Percentiles rank a stretch among this genome's conserved stretches.
phyloP scores from a whole-genome alignment of 2,888 invertebrate genomes.

The Monochamus alternatus region DNA sequence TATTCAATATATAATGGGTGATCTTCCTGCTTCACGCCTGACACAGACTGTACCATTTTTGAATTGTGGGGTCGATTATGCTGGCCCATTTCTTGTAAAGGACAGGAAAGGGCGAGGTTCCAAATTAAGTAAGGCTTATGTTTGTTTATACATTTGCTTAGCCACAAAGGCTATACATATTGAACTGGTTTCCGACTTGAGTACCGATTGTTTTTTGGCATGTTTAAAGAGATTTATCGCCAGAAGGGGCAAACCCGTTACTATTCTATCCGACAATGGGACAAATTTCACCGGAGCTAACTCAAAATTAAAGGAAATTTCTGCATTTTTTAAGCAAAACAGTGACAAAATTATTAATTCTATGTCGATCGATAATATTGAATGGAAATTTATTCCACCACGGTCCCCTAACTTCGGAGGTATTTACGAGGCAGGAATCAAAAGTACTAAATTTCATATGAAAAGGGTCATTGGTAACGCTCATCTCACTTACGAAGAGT shows the following conservation, averaged over 20 bases:
- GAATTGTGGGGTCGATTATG: conserved; percentile 47
- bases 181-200: conserved; percentile 59
- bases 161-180: conserved; percentile 60
- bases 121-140: conserved; percentile 51
- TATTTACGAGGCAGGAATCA: conserved; percentile 52
- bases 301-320: conserved; percentile 13
- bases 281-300: conserved; percentile 62
- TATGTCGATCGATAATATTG: neutral
- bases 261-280: conserved; percentile 62
- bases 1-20: conserved; percentile 25
- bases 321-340: neutral
- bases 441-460: conserved; percentile 50
- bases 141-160: conserved; percentile 58
- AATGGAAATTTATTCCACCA: neutral
- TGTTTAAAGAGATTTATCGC: conserved; percentile 60
- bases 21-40: neutral
- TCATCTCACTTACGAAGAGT: conserved; percentile 47
- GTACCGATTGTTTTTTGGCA: conserved; percentile 60
- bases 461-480: conserved; percentile 38
- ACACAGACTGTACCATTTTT: no score
- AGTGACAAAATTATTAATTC: neutral
- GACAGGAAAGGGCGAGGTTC: conserved; percentile 44
- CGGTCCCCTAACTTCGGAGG: conserved; percentile 30
- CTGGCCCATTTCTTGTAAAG: conserved; percentile 53
- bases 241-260: conserved; percentile 56